These are phyloP conservation scores for Myotis yumanensis DNA, from an alignment of 2,113 vertebrate genomes.

Conservation along the genomic window DNA sequence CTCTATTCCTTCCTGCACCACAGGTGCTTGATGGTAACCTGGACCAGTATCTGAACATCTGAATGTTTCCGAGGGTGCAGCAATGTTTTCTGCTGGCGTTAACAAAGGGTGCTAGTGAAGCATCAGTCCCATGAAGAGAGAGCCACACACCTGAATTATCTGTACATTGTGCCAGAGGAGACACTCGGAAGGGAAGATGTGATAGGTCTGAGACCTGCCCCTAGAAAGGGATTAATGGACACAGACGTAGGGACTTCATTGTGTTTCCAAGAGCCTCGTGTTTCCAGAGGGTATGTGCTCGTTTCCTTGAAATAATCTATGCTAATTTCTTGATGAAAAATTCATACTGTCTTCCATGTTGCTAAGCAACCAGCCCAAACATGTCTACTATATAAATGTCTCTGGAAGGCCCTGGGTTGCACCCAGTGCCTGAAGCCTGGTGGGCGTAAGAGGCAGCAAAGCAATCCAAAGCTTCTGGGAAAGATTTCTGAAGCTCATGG, in stretches of 20 bases:
- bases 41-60: neutral
- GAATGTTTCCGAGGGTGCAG: neutral
- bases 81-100: neutral
- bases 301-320: conserved; percentile 67
- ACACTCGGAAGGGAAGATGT: neutral
- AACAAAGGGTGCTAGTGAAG: neutral
- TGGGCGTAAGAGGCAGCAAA: neutral
- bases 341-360: conserved; percentile 67
- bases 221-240: neutral
- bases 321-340: conserved; percentile 62
- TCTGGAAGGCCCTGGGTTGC: neutral
- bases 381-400: conserved; percentile 67
- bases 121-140: fast-evolving
- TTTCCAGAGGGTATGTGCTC: neutral
- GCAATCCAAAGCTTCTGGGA: neutral
- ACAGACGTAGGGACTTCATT: fast-evolving
- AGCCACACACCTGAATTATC: fast-evolving
- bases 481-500: neutral
- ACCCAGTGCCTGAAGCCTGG: neutral
- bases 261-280: neutral
- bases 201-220: neutral
- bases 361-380: conserved; percentile 78
- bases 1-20: neutral
- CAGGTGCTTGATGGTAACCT: neutral
- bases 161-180: neutral